Evolutionary conservation across 2,113 vertebrate genomes (phyloP).

Genomic region (Arvicanthis niloticus): DNA sequence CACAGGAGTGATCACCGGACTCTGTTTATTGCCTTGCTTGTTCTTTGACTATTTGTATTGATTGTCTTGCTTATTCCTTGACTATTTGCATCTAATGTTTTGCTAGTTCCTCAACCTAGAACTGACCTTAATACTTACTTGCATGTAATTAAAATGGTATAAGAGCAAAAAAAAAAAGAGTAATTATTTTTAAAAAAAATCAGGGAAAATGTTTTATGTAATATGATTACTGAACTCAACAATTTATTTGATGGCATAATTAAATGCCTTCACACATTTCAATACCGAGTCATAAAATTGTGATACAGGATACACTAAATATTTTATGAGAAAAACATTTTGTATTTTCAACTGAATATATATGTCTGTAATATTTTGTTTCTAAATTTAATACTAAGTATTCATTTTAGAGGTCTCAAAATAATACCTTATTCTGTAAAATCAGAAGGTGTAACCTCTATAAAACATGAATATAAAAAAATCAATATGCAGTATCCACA

Average conservation of each 20-base stretch:
- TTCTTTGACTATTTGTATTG: too few relatives aligned
- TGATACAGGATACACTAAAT: background rate
- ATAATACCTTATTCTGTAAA: slow-evolving; percentile 21
- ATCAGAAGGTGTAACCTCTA: slow-evolving; percentile 61
- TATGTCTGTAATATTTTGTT: slow-evolving; percentile 57
- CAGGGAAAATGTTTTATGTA: background rate
- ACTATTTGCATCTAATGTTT: too few relatives aligned
- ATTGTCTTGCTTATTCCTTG: too few relatives aligned
- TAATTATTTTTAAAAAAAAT: slow-evolving; percentile 18
- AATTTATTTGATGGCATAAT: slow-evolving; percentile 2
- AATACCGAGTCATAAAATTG: background rate
- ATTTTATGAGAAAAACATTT: slow-evolving; percentile 36
- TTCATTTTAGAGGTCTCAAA: slow-evolving; percentile 65
- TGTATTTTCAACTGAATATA: slow-evolving; percentile 60
- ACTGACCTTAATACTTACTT: too few relatives aligned
- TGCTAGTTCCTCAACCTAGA: too few relatives aligned
- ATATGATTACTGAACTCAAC: background rate
- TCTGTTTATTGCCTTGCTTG: too few relatives aligned
- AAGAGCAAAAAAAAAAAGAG: background rate
- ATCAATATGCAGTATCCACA: background rate
- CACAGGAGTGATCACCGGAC: too few relatives aligned
- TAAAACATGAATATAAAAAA: slow-evolving; percentile 65
- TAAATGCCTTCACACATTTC: background rate
- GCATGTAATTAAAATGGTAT: too few relatives aligned
- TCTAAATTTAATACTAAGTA: slow-evolving; percentile 57